phyloP scores from a whole-genome alignment of 2,888 invertebrate species.

The Nyleta sp. region DNA sequence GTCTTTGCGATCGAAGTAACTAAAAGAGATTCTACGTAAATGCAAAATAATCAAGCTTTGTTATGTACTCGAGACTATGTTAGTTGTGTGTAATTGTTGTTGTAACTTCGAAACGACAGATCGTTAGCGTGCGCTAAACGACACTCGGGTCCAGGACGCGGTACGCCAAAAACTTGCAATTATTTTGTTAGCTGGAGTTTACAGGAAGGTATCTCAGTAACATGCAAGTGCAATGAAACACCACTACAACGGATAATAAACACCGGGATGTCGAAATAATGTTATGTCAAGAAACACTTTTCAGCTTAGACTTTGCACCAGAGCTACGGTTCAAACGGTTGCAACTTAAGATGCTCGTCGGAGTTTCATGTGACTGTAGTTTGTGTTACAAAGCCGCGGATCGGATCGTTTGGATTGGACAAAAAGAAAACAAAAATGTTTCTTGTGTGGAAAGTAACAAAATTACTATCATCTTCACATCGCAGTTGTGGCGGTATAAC shows the following conservation, averaged over 20 bases:
- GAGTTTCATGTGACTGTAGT: too few relatives aligned
- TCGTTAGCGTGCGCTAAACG: conserved; percentile 8
- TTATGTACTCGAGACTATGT: conserved; percentile 49
- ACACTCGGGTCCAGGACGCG: conserved; percentile 27
- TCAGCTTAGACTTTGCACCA: conserved; percentile 21
- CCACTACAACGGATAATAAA: conserved; percentile 65
- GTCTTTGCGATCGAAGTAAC: too few relatives aligned
- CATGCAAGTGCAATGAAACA: conserved; percentile 67
- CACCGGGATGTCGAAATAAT: conserved; percentile 66
- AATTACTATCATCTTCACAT: conserved; percentile 34
- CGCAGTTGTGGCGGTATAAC: conserved; percentile 22
- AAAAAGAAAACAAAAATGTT: too few relatives aligned
- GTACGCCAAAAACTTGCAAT: conserved; percentile 51
- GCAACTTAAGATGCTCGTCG: background rate
- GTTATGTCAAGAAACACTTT: conserved; percentile 62
- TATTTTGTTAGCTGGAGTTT: conserved; percentile 64
- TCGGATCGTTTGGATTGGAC: too few relatives aligned
- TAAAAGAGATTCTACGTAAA: too few relatives aligned
- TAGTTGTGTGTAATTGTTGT: background rate
- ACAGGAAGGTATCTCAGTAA: conserved; percentile 61
- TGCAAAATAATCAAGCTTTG: too few relatives aligned
- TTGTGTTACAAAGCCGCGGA: too few relatives aligned
- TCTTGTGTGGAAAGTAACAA: conserved; percentile 25
- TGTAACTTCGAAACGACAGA: background rate
- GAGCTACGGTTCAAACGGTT: too few relatives aligned